These are phyloP conservation scores for Lepidocyrtoides sp. DNA, from an alignment of 2,888 invertebrate species.

Conservation along the genomic window DNA sequence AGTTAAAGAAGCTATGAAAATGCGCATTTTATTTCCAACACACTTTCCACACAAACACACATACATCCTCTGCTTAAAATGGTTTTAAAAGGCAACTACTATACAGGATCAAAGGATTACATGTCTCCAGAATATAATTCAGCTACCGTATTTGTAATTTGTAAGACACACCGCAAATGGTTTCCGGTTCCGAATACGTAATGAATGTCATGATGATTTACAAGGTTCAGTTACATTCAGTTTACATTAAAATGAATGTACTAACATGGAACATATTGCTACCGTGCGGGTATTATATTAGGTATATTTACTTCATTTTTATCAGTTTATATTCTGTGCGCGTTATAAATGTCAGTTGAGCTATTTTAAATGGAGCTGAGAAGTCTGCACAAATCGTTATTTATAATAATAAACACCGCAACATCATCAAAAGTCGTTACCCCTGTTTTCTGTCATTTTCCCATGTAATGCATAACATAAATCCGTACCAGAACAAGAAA, in stretches of 20 bases:
- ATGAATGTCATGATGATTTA: neutral
- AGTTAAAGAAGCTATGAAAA: too few species aligned
- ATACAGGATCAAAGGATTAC: neutral
- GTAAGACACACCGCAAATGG: neutral
- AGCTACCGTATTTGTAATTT: neutral
- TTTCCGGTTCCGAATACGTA: conserved; percentile 41
- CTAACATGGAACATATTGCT: too few species aligned
- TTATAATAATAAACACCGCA: neutral
- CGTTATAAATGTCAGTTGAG: conserved; percentile 3
- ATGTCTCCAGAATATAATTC: neutral
- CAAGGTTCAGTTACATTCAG: neutral
- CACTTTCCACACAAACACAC: too few species aligned
- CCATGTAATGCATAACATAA: conserved; percentile 29
- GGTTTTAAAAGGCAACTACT: too few species aligned
- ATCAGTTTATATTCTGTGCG: neutral
- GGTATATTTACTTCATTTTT: conserved; percentile 6
- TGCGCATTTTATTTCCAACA: too few species aligned
- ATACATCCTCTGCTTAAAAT: too few species aligned
- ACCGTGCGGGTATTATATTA: neutral
- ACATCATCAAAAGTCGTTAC: conserved; percentile 42
- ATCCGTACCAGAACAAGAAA: neutral
- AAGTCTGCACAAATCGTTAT: neutral
- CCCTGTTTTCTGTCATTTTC: conserved; percentile 28
- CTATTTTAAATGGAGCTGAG: neutral
- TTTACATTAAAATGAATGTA: neutral